A percentile compares a stretch with the other conserved stretches of the same genome.
Evolutionary conservation across 2,888 invertebrate species (phyloP).

Genomic region (Brachycybe producta): DNA sequence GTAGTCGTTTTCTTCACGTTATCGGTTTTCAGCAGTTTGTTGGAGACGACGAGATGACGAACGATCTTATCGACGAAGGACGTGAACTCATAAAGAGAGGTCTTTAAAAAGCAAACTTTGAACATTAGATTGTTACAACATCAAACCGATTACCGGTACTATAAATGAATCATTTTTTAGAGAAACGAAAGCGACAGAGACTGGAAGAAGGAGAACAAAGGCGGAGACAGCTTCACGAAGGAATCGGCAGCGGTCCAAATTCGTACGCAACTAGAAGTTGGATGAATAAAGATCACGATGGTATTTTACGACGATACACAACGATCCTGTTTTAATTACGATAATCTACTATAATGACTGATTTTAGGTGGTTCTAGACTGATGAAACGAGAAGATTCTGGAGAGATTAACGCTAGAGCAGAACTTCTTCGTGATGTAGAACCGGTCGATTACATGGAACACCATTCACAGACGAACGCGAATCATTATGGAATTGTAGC

Average conservation of each 20-base stretch:
- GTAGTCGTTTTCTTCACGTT: slow-evolving; percentile 73
- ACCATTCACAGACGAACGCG: slow-evolving; percentile 16
- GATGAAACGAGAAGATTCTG: slow-evolving; percentile 42
- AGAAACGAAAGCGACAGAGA: slow-evolving; percentile 30
- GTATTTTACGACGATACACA: no score
- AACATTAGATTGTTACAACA: no score
- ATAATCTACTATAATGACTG: no score
- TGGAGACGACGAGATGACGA: slow-evolving; percentile 83
- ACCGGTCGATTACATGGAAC: slow-evolving; percentile 34
- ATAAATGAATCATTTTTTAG: slow-evolving; percentile 22
- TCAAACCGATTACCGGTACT: no score
- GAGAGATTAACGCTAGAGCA: slow-evolving; percentile 60
- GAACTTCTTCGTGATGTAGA: slow-evolving; percentile 67
- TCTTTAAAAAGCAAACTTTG: slow-evolving; percentile 28
- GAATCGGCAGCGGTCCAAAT: no score
- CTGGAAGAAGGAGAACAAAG: slow-evolving; percentile 61
- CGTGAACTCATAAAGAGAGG: slow-evolving; percentile 80
- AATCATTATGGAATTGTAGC: background rate
- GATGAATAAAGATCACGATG: no score
- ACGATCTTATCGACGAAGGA: slow-evolving; percentile 87
- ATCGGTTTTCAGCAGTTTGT: slow-evolving; percentile 96
- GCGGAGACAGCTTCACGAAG: slow-evolving; percentile 57
- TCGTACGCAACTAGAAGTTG: no score
- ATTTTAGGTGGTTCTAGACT: no score
- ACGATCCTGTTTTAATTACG: no score